Evolutionary conservation across 2,113 vertebrate species (phyloP).

Genomic region (Catagonus wagneri): DNA sequence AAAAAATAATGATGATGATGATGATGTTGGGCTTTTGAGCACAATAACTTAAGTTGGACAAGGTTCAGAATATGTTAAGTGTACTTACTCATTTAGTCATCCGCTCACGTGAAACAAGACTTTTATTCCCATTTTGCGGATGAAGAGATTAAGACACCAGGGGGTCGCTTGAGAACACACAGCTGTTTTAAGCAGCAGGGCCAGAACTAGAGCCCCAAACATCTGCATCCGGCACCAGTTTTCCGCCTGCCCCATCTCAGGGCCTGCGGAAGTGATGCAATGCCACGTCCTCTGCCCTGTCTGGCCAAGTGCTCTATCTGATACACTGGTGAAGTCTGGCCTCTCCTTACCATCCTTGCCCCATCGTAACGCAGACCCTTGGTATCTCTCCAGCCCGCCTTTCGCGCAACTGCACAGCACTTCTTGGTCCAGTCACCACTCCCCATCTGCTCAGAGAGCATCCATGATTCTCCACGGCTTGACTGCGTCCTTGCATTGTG

Average conservation of each 20-base stretch:
- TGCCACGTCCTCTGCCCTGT: fast-evolving
- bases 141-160: constrained; percentile 9
- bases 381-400: not conserved
- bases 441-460: not conserved
- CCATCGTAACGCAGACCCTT: not conserved
- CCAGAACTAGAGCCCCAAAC: not conserved
- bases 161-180: not conserved
- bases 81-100: not conserved
- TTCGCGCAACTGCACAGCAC: not conserved
- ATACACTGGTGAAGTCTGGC: not conserved
- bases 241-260: not conserved
- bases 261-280: no score
- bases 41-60: not conserved
- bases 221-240: not conserved
- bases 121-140: not conserved
- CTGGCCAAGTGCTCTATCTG: not conserved
- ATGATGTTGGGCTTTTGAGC: not conserved
- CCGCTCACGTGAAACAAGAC: not conserved
- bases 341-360: not conserved
- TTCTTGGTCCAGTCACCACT: not conserved
- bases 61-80: not conserved
- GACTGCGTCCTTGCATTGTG: fast-evolving
- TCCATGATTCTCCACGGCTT: not conserved
- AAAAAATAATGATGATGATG: no score
- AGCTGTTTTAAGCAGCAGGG: not conserved